phyloP scores from a whole-genome alignment of 2,888 invertebrate species.

The Poecilus cupreus region DNA sequence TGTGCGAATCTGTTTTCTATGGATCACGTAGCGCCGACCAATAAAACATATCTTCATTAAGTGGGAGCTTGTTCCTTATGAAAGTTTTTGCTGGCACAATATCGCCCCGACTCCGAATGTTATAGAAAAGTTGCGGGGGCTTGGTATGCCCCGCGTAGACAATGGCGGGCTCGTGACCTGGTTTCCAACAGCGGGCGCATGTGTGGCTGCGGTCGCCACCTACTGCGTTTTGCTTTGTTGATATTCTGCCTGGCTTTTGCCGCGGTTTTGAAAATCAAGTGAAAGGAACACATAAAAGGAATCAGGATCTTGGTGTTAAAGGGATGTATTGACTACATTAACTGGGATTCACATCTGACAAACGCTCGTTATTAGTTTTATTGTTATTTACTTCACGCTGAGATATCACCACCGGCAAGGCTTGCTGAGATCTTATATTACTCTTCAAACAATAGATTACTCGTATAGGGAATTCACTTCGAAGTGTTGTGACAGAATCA shows the following conservation, averaged over 20 bases:
- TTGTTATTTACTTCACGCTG: background rate
- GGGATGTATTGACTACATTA: constrained; percentile 27
- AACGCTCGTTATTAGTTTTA: constrained; percentile 10
- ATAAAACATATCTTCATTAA: constrained; percentile 59
- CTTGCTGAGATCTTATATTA: no score
- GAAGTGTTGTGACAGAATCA: no score
- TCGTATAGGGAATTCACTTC: no score
- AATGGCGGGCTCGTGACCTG: constrained; percentile 55
- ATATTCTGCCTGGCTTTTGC: background rate
- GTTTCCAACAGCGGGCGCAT: constrained; percentile 16
- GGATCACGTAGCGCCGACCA: constrained; percentile 48
- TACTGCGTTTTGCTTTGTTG: constrained; percentile 19
- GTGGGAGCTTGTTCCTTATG: constrained; percentile 59
- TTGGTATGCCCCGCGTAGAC: constrained; percentile 49
- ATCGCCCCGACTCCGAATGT: constrained; percentile 3
- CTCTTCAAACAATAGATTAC: no score
- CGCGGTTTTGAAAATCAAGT: constrained; percentile 1
- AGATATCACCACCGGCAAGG: no score
- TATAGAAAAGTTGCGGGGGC: constrained; percentile 20
- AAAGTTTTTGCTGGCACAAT: constrained; percentile 53
- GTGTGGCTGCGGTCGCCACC: background rate
- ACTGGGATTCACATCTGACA: background rate
- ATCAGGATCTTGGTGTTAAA: constrained; percentile 17
- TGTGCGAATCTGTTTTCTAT: constrained; percentile 54
- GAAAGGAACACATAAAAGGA: background rate